These are phyloP conservation scores for Pavo muticus DNA, from an alignment of 2,113 vertebrate species.

Conservation along the genomic window DNA sequence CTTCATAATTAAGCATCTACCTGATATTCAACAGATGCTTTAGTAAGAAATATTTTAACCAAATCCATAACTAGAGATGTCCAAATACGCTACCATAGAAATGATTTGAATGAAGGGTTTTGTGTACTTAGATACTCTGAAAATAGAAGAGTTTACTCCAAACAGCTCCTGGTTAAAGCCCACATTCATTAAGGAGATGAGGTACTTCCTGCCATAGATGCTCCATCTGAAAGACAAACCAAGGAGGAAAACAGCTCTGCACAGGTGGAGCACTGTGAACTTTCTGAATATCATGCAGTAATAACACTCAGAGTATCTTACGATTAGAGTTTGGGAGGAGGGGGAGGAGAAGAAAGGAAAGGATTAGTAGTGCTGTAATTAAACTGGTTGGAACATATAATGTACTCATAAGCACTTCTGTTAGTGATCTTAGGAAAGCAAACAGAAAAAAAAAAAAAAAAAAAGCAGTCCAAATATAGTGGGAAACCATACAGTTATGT, in stretches of 20 bases:
- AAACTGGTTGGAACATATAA: background rate
- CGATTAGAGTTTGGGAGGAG: background rate
- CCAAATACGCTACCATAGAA: background rate
- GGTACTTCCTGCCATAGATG: background rate
- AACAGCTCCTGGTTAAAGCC: background rate
- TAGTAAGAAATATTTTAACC: constrained; percentile 1
- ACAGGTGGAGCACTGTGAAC: background rate
- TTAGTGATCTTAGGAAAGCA: background rate
- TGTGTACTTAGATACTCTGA: background rate
- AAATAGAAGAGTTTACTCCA: background rate
- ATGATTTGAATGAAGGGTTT: background rate
- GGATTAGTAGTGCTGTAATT: background rate
- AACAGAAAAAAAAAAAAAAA: background rate
- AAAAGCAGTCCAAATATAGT: background rate
- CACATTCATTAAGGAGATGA: background rate
- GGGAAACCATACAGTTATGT: background rate
- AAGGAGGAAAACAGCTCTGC: background rate
- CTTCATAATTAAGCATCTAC: constrained; percentile 16
- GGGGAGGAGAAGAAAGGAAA: background rate
- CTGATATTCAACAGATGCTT: background rate
- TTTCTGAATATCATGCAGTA: background rate
- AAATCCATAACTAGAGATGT: background rate
- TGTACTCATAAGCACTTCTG: rapidly evolving
- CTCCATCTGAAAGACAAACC: background rate
- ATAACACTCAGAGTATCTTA: background rate